Conservation (phyloP, 2,797 vertebrate genomes). For the Cynodonichthys magdalenae region DNA sequence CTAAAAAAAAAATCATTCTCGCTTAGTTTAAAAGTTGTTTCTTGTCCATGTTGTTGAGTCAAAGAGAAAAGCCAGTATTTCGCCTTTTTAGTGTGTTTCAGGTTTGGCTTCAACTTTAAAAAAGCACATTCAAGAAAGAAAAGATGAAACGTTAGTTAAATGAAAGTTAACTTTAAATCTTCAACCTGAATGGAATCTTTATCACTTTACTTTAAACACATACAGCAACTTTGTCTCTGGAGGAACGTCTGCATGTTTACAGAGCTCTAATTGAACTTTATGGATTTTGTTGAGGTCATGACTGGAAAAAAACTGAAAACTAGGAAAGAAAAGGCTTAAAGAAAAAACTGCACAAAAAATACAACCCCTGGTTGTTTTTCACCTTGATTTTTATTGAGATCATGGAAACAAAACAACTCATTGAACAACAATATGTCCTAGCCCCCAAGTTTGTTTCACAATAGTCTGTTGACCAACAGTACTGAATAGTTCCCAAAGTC, state of each 20-base stretch:
- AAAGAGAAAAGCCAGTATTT: slow-evolving; percentile 42
- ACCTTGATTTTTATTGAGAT: slow-evolving; percentile 67
- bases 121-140: slow-evolving; percentile 15
- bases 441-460: slow-evolving; percentile 64
- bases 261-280: slow-evolving; percentile 5
- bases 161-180: slow-evolving; percentile 41
- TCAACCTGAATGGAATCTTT: slow-evolving; percentile 12
- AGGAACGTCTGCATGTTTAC: slow-evolving; percentile 24
- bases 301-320: slow-evolving; percentile 6
- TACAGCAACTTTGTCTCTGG: slow-evolving; percentile 7
- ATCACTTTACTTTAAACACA: slow-evolving; percentile 39
- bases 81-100: slow-evolving; percentile 49
- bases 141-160: slow-evolving; percentile 51
- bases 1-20: slow-evolving; percentile 38
- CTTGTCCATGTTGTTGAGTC: slow-evolving; percentile 30
- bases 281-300: slow-evolving; percentile 33
- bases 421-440: slow-evolving; percentile 64
- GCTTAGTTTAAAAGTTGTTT: slow-evolving; percentile 34
- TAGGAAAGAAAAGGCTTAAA: slow-evolving; percentile 24
- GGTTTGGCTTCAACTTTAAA: slow-evolving; percentile 32
- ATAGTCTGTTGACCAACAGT: slow-evolving; percentile 74
- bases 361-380: slow-evolving; percentile 54
- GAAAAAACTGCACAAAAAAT: slow-evolving; percentile 36
- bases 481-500: slow-evolving; percentile 71
- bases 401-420: slow-evolving; percentile 68